Evolutionary conservation across 2,113 vertebrate genomes (phyloP).

Genomic region (Ellobius talpinus): DNA sequence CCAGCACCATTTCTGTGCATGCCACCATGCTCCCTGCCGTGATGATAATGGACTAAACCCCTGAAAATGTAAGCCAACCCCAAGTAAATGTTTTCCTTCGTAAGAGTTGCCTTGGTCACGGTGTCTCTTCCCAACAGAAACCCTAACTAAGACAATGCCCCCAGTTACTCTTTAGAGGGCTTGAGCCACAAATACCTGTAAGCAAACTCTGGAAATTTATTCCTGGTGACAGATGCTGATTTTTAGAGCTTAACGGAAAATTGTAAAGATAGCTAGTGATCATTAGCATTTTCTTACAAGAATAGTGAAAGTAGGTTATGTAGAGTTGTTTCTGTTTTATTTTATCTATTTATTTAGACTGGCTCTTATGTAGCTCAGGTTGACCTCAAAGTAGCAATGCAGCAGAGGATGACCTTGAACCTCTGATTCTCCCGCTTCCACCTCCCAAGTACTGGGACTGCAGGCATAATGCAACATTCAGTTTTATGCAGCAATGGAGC

Average conservation of each 20-base stretch:
- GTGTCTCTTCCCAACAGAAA: neutral
- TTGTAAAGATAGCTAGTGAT: neutral
- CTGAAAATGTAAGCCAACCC: neutral
- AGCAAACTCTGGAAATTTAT: slow-evolving; percentile 6
- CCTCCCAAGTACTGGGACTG: neutral
- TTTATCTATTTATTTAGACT: neutral
- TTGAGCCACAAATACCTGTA: neutral
- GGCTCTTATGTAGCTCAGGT: neutral
- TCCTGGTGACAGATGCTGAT: neutral
- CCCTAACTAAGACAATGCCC: neutral
- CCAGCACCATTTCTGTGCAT: no score
- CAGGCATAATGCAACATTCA: no score
- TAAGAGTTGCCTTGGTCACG: neutral
- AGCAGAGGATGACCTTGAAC: neutral
- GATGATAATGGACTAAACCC: neutral
- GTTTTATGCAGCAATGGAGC: neutral
- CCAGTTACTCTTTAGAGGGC: neutral
- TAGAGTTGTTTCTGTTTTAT: neutral
- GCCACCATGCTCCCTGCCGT: no score
- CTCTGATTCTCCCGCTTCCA: neutral
- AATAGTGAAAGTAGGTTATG: neutral
- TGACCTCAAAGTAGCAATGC: neutral
- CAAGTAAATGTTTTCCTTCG: neutral
- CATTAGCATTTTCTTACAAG: neutral
- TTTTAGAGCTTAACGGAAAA: slow-evolving; percentile 40